These are phyloP conservation scores for Lepus americanus DNA, from an alignment of 2,113 vertebrate genomes.

Conservation along the genomic window DNA sequence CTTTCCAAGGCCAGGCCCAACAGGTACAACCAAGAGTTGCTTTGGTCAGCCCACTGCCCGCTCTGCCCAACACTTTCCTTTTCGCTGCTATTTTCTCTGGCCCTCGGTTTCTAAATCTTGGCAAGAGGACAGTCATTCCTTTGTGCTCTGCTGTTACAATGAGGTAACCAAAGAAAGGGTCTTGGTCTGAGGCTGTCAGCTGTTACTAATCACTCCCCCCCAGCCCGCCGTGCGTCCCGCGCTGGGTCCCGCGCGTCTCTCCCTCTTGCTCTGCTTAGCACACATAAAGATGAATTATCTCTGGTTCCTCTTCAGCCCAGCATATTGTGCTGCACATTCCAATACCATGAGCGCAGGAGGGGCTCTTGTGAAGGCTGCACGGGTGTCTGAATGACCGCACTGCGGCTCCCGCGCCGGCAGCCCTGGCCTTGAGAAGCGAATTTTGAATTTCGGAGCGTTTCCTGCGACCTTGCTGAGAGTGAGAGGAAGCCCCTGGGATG, in stretches of 20 bases:
- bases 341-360: conserved; percentile 86
- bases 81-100: conserved; percentile 85
- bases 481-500: conserved; percentile 44
- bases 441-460: conserved; percentile 65
- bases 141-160: conserved; percentile 90
- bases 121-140: conserved; percentile 89
- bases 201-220: conserved; percentile 92
- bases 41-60: conserved; percentile 20
- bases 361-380: conserved; percentile 86
- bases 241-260: conserved; percentile 86
- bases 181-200: conserved; percentile 89
- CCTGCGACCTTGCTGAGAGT: conserved; percentile 51
- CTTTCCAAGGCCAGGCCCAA: conserved; percentile 69
- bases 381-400: conserved; percentile 84
- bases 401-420: conserved; percentile 79
- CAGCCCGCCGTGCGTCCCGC: conserved; percentile 87
- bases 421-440: conserved; percentile 83
- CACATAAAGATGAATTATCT: conserved; percentile 91
- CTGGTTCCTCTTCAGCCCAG: conserved; percentile 89
- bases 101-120: conserved; percentile 88
- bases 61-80: conserved; percentile 73
- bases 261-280: conserved; percentile 92
- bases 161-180: conserved; percentile 90
- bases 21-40: conserved; percentile 84
- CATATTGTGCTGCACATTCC: conserved; percentile 91